Base-by-base conservation (phyloP, 2,113 vertebrate species). In the Actenoides hombroni region DNA sequence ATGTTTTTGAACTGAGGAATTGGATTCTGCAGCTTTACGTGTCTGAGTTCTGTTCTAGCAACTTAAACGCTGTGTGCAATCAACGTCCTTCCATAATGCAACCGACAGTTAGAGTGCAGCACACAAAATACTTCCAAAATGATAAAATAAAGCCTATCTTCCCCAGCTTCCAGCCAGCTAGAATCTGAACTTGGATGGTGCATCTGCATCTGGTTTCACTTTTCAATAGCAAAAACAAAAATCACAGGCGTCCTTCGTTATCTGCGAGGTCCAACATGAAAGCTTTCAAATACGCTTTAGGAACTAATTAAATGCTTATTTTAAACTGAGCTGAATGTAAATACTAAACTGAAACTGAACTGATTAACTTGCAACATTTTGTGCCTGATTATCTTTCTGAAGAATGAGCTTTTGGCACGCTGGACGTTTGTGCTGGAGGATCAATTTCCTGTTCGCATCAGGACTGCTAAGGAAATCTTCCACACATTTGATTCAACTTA, bases 381-480 rank as follows among this genome's bases (percentile, higher is more conserved):
- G 84, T 83, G 79, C 71, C 88, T 8, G 76, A 54, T 85, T 68
- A 92, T 88, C 86, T 73, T 23, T 4, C 68, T 35, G 92, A 46
- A n/a, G 91, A 88, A 92, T 11, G 71, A 96, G 90, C 83, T 85
- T 82, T 78, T 92, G 95, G 95, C 96, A 31, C 71, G 73, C 33
- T 0, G 44, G 87, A 78, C 29, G 5, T 48, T 63, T 40, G 54
- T 0, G 40, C 89, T 83, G 94, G 49, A 95, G 88, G 82, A 91
- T 91, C 95, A 91, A 95, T 97, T 97, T 95, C 95, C 96, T 96
- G 86, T 88, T 95, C 86, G 1, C 92, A 92, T 94, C 95, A 48
- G n/a, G 83, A 42, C 94, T 39, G 79, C 83, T 13, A 26, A 69
- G 87, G 63, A 97, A 96, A 94, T 31, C 83, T 80, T 92, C 63